Evolutionary conservation across 1,140 invertebrate genomes (phyloP).

Genomic region (roundworm (Caenorhabditis elegans)): WBcel235 BX284602.5:11667001-11667500

Average conservation of each 20-base stretch:
- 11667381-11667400: not conserved
- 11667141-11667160: conserved; percentile 30
- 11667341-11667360: conserved; percentile 14
- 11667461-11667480: not conserved
- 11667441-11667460: not conserved
- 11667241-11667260: conserved; percentile 29
- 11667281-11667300: conserved; percentile 43
- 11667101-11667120: not conserved
- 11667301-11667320: not conserved
- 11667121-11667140: not conserved
- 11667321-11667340: conserved; percentile 1
- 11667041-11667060: not conserved
- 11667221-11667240: not conserved
- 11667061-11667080: not conserved
- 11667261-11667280: not conserved
- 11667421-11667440: not conserved
- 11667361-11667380: not conserved
- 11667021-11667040: conserved; percentile 18
- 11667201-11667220: not conserved
- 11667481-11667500: not conserved
- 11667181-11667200: conserved; percentile 26
- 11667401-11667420: not conserved
- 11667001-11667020: not conserved
- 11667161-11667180: conserved; percentile 9
- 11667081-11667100: not conserved